Evolutionary conservation across 2,888 invertebrate species (phyloP).

Genomic region (Torymus aiolomorphi): DNA sequence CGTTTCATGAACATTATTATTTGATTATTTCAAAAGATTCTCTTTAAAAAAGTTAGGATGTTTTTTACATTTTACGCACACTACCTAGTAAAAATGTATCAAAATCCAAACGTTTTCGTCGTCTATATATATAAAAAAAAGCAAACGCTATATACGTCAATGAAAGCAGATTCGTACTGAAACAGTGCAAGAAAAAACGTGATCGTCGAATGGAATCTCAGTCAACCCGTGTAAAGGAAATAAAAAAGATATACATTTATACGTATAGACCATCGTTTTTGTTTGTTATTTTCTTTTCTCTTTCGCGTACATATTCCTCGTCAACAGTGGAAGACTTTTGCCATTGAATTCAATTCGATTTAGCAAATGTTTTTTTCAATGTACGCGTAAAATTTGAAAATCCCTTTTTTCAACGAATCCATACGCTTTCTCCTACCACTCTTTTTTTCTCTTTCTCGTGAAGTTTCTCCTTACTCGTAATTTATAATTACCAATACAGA

Average conservation of each 20-base stretch:
- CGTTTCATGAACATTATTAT: background rate
- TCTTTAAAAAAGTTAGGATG: background rate
- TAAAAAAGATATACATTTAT: no score
- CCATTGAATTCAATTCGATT: background rate
- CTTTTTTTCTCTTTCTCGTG: no score
- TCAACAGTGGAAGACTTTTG: slow-evolving; percentile 10
- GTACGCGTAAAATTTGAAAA: background rate
- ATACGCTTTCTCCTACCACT: no score
- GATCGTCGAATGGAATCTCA: background rate
- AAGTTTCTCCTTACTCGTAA: no score
- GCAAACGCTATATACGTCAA: background rate
- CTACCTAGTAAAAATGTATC: slow-evolving; percentile 11
- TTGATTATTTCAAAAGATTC: background rate
- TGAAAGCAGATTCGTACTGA: no score
- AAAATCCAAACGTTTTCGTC: slow-evolving; percentile 4
- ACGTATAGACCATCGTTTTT: no score
- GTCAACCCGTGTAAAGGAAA: background rate
- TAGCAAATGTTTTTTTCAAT: slow-evolving; percentile 27
- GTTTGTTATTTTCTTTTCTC: no score
- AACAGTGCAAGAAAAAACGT: slow-evolving; percentile 5
- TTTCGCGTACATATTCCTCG: background rate
- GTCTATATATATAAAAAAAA: background rate
- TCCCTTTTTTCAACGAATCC: no score
- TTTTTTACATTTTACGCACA: slow-evolving; percentile 2
- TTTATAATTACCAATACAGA: no score